These are phyloP conservation scores for Zaprionus taronus DNA, from an alignment of 1,140 invertebrate genomes.

Conservation along the genomic window DNA sequence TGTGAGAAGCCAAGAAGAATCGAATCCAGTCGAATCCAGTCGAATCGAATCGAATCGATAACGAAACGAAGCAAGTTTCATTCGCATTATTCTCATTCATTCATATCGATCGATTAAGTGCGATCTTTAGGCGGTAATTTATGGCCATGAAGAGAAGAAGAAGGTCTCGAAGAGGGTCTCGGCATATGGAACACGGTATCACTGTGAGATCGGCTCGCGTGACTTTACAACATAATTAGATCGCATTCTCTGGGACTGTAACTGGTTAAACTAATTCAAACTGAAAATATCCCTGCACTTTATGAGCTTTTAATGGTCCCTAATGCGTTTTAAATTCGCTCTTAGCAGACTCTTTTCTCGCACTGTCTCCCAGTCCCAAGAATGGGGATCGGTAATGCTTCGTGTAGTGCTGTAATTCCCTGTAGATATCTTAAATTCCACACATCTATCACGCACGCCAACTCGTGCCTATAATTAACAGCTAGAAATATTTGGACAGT, in stretches of 20 bases:
- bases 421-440: slow-evolving; percentile 42
- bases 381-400: not conserved
- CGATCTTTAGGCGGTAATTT: slow-evolving; percentile 31
- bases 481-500: slow-evolving; percentile 78
- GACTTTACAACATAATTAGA: slow-evolving; percentile 74
- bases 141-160: not conserved
- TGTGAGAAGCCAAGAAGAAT: not conserved
- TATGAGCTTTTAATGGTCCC: slow-evolving; percentile 70
- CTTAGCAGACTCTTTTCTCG: slow-evolving; percentile 8
- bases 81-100: slow-evolving; percentile 35
- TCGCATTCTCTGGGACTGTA: not conserved
- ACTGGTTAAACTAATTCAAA: slow-evolving; percentile 13
- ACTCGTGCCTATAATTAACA: slow-evolving; percentile 80
- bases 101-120: slow-evolving; percentile 47
- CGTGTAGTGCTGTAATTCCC: slow-evolving; percentile 6
- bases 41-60: slow-evolving; percentile 15
- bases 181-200: not conserved
- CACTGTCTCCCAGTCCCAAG: not conserved
- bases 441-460: slow-evolving; percentile 57
- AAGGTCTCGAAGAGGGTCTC: no score
- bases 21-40: no score
- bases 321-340: slow-evolving; percentile 69
- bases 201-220: slow-evolving; percentile 34
- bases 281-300: slow-evolving; percentile 20
- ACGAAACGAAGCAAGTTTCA: slow-evolving; percentile 9